These are phyloP conservation scores for Bicyclus anynana DNA, from an alignment of 1,140 invertebrate species.

Conservation along the genomic window DNA sequence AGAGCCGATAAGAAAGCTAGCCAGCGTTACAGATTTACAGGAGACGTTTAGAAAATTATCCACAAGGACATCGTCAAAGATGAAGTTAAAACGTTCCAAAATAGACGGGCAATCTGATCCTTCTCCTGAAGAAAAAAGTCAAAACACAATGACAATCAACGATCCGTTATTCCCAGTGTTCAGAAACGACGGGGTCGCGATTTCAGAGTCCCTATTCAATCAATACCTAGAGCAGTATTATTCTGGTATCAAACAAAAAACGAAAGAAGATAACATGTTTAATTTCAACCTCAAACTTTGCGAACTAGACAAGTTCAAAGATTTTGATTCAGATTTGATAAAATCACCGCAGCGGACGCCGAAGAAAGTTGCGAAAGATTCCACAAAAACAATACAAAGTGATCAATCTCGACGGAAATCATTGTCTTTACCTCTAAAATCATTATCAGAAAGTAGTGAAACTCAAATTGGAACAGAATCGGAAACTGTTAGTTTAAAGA, in stretches of 20 bases:
- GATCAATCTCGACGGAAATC: constrained; percentile 80
- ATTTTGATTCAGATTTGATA: constrained; percentile 68
- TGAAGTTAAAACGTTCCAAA: constrained; percentile 68
- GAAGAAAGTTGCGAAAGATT: constrained; percentile 59
- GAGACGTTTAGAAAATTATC: constrained; percentile 76
- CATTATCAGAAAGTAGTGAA: constrained; percentile 76
- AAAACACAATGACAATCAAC: constrained; percentile 82
- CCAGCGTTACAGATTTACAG: constrained; percentile 77
- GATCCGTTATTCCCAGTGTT: constrained; percentile 88
- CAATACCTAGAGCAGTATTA: constrained; percentile 81
- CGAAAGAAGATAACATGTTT: constrained; percentile 74
- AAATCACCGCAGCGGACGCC: constrained; percentile 63
- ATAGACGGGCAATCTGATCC: constrained; percentile 48
- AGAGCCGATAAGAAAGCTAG: constrained; percentile 58
- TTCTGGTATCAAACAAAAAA: constrained; percentile 72
- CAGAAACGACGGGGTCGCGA: constrained; percentile 82
- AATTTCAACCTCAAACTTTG: constrained; percentile 61
- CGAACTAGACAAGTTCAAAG: constrained; percentile 68
- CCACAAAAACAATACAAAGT: constrained; percentile 45
- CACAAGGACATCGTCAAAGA: constrained; percentile 68
- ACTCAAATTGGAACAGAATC: constrained; percentile 62
- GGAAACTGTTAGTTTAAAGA: constrained; percentile 65
- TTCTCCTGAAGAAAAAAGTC: constrained; percentile 59
- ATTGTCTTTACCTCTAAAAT: constrained; percentile 84
- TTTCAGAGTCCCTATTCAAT: constrained; percentile 84